Conservation (phyloP, 2,888 invertebrate species). For the Philereme vetulata region DNA sequence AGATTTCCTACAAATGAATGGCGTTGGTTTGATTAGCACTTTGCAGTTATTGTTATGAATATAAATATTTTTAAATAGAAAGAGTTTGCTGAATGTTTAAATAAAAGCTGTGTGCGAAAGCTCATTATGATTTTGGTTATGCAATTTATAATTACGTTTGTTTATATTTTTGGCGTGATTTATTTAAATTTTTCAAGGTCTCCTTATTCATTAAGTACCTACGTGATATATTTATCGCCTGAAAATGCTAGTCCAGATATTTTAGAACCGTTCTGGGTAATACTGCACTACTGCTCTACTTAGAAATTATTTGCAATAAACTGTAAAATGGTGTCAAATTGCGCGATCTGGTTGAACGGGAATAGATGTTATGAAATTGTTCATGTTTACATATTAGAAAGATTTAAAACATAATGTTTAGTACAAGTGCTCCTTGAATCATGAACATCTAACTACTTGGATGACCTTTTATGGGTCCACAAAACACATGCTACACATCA, state of each 20-base stretch:
- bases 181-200: background rate
- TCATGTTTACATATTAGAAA: conserved; percentile 21
- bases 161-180: conserved; percentile 1
- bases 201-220: too few relatives aligned
- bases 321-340: conserved; percentile 44
- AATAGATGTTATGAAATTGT: conserved; percentile 37
- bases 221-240: background rate
- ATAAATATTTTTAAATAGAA: conserved; percentile 7
- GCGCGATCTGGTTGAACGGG: conserved; percentile 39
- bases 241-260: background rate
- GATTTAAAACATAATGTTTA: conserved; percentile 9
- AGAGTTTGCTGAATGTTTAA: conserved; percentile 29
- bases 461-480: background rate
- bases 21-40: conserved; percentile 59
- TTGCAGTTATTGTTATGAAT: background rate
- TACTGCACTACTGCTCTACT: conserved; percentile 35
- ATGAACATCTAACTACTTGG: background rate
- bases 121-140: conserved; percentile 30
- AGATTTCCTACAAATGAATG: conserved; percentile 64
- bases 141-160: conserved; percentile 3
- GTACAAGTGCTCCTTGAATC: background rate
- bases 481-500: background rate
- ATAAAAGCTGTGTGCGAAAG: conserved; percentile 39
- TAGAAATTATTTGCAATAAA: conserved; percentile 48
- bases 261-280: conserved; percentile 1